Conservation (phyloP, 2,797 vertebrate genomes). For the Eospalax fontanierii region DNA sequence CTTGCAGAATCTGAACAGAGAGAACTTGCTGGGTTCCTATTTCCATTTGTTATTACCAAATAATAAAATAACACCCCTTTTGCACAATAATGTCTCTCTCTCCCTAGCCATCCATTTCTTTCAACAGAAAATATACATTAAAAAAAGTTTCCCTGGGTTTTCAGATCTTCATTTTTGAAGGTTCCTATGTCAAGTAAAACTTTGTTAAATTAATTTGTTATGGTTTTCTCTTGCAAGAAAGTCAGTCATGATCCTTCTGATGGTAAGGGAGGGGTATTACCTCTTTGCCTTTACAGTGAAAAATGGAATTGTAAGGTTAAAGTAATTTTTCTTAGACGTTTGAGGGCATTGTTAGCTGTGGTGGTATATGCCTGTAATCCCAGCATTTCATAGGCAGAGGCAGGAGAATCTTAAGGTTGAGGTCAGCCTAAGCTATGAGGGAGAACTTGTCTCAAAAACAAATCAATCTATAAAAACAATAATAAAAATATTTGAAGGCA, state of each 20-base stretch:
- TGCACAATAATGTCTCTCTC: background rate
- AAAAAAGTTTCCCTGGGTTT: background rate
- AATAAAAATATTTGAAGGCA: conserved; percentile 30
- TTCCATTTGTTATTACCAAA: background rate
- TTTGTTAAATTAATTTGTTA: background rate
- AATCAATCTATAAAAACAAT: background rate
- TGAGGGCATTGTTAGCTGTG: background rate
- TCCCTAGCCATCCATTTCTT: background rate
- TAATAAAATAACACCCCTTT: background rate
- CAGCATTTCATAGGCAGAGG: background rate
- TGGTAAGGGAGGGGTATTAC: background rate
- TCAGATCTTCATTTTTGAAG: background rate
- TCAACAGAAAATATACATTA: background rate
- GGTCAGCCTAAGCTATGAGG: background rate
- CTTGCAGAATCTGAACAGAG: background rate
- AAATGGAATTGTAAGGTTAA: conserved; percentile 12
- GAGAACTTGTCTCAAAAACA: background rate
- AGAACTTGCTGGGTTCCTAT: background rate
- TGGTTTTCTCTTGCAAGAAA: background rate
- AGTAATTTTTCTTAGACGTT: conserved; percentile 25
- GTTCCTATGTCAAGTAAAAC: background rate
- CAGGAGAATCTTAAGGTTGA: background rate
- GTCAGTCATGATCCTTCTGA: background rate
- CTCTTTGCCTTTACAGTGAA: background rate
- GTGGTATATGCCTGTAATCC: background rate